These are phyloP conservation scores for Ceriagrion tenellum DNA, from an alignment of 2,888 invertebrate genomes.

Conservation along the genomic window DNA sequence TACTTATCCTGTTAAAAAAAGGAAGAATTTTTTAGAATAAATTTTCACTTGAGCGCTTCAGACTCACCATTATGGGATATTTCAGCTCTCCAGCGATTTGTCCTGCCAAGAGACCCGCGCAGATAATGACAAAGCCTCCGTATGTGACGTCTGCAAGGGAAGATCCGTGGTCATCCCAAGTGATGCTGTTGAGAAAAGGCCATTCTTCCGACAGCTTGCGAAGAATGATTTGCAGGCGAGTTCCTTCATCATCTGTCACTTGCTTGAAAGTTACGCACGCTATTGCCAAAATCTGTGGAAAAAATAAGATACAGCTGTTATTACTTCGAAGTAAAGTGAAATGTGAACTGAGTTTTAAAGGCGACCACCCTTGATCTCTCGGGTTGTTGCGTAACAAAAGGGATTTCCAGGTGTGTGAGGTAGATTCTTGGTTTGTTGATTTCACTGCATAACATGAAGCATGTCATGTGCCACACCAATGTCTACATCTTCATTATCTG, in stretches of 20 bases:
- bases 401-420: no score
- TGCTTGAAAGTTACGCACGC: constrained; percentile 85
- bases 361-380: no score
- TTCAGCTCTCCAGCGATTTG: constrained; percentile 84
- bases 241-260: constrained; percentile 86
- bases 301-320: no score
- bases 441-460: no score
- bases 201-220: constrained; percentile 88
- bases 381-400: no score
- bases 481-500: no score
- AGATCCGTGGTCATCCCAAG: constrained; percentile 86
- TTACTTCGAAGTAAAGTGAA: no score
- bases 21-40: no score
- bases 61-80: constrained; percentile 45
- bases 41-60: constrained; percentile 75
- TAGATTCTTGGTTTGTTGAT: no score
- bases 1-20: no score
- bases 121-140: constrained; percentile 85
- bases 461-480: no score
- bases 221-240: constrained; percentile 83
- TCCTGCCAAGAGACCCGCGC: constrained; percentile 84
- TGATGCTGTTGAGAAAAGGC: constrained; percentile 86
- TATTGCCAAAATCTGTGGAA: constrained; percentile 83
- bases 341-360: no score
- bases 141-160: constrained; percentile 84